Evolutionary conservation across 2,113 vertebrate species (phyloP), one percentile per base, ranked within the genome.

Genomic region (Xiphias gladius): DNA sequence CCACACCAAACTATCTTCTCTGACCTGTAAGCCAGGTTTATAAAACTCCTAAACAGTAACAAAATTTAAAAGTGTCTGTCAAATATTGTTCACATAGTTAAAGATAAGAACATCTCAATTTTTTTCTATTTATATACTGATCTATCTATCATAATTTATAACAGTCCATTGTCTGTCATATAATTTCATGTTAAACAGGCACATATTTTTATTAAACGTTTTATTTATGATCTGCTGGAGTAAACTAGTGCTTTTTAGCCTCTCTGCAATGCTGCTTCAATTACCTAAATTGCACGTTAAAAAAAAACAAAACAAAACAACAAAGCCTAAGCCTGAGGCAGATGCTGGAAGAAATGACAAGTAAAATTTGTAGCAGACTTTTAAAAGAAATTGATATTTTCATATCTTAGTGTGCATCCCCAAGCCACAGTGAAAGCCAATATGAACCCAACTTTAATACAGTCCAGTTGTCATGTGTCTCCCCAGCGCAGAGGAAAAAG

Each of bases 401-500:
- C 20, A 50, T 50, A 7, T 50, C 2, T 52, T 50, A 0, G n/a
- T 55, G 4, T 22, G 30, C 11, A 57, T 48, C 10, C 5, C 4
- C 12, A 17, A 5, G 20, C 7, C 41, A 20, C 61, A 71, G 62
- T 5, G 16, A 30, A 4, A 35, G 19, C 24, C 24, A 71, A 57
- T 58, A 46, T 54, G 24, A 74, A 41, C 9, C 41, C 2, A 52
- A 57, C 71, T 67, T 71, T 14, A 74, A 63, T 54, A 54, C 35
- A 41, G 37, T 64, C 75, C 72, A 69, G 65, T 65, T 28, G 68
- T 80, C 61, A 73, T 61, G 73, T 76, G 75, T 76, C 85, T 80
- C 59, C 41, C 48, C 67, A 76, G 30, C 67, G 86, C 82, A 80
- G 87, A 93, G 70, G 91, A 87, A 91, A 87, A 94, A 95, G 89